Evolutionary conservation across 2,888 invertebrate genomes (phyloP), one percentile per base, ranked within the genome.

Genomic region (Caenorhabditis becei): DNA sequence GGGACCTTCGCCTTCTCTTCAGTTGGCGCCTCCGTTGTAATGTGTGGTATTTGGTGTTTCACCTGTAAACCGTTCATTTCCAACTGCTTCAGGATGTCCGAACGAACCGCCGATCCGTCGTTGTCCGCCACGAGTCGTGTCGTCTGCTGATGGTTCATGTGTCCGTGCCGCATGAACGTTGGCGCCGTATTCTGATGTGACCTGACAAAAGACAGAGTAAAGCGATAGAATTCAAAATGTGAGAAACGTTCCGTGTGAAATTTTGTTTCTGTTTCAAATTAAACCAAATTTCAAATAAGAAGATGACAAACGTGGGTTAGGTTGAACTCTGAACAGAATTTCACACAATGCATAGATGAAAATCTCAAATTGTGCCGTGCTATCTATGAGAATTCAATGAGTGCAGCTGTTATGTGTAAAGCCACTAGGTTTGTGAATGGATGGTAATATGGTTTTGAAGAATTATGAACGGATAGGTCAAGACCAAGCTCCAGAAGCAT

Each of bases 151-250:
- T 86, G 87, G 78, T 86, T 87, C 82, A 84, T 83, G 78, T 87
- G 88, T 37, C 89, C 88, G 83, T 88, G 88, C 61, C 88, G 77
- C 89, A 89, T 89, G 86, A 88, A 89, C 58, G 87, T 83, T 49
- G 89, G 87, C 41, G 88, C 83, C 47, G 83, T 77, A 80, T 84
- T 82, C 75, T 83, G 74, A 69, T 83, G 82, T 28, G 77, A 71
- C 66, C 84, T 74, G 67, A 5, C 24, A 24, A 65, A 58, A 74
- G 14, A 74, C 10, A 8, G 26, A 74, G 26, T 18, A 11, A 74
- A 18, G n/a, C 7, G 51, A 24, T 28, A 74, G 35, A 49, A 47
- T 56, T 14, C n/a, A 74, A 66, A 56, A 41, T 41, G 59, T 44
- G 24, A 44, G 24, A 56, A 59, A 59, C 59, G 74, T 65, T 72